Conservation (phyloP, 2,797 vertebrate species). For the Microctenopoma steveboyesi region DNA sequence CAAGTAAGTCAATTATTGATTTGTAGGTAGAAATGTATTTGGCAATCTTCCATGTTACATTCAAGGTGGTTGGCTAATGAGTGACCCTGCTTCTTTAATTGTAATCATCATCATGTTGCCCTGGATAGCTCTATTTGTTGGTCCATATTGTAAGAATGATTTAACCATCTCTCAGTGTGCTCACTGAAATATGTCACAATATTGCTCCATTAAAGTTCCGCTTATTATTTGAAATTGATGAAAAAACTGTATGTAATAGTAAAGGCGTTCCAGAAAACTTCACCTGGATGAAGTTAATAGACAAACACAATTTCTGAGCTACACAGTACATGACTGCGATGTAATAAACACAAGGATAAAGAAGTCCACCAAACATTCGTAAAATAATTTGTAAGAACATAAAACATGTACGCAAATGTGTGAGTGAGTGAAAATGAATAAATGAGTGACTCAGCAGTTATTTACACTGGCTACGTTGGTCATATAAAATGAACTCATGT, state of each 20-base stretch:
- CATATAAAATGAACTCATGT: too few species aligned
- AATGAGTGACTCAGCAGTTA: too few species aligned
- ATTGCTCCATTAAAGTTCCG: neutral
- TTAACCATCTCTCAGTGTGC: neutral
- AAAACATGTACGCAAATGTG: too few species aligned
- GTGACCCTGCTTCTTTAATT: neutral
- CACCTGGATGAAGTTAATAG: too few species aligned
- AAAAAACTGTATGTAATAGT: neutral
- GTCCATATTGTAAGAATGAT: slow-evolving; percentile 1
- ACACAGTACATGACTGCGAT: too few species aligned
- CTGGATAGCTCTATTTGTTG: neutral
- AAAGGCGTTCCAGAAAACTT: neutral
- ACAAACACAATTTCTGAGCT: too few species aligned
- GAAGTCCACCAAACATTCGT: too few species aligned
- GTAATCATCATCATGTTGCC: neutral
- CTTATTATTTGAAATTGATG: neutral
- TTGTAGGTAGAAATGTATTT: slow-evolving; percentile 23
- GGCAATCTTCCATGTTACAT: slow-evolving; percentile 2
- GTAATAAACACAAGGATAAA: too few species aligned
- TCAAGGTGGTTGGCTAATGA: slow-evolving; percentile 2
- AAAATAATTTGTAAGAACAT: too few species aligned
- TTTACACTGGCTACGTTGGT: too few species aligned
- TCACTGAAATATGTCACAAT: neutral
- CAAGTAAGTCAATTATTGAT: slow-evolving; percentile 36
- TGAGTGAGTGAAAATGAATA: too few species aligned